These are phyloP conservation scores for Andrena praecox DNA, from an alignment of 2,888 invertebrate genomes.

Conservation along the genomic window DNA sequence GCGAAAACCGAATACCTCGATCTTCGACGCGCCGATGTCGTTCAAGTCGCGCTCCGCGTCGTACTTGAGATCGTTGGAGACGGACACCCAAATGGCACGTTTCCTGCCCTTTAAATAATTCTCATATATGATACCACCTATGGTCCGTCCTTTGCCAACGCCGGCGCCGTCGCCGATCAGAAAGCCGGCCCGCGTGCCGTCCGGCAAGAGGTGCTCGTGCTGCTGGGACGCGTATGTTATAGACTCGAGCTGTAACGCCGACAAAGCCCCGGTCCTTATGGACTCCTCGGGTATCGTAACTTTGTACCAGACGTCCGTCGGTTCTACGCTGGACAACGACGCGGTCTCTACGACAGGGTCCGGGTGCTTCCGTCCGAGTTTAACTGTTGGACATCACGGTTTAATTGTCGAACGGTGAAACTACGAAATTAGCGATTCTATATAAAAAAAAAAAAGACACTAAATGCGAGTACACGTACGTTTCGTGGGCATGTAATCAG, in stretches of 20 bases:
- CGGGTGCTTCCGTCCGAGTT: slow-evolving; percentile 97
- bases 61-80: slow-evolving; percentile 98
- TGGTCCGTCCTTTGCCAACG: slow-evolving; percentile 98
- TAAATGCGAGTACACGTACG: slow-evolving; percentile 85
- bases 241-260: slow-evolving; percentile 98
- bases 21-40: slow-evolving; percentile 97
- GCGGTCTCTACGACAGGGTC: slow-evolving; percentile 99
- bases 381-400: slow-evolving; percentile 87
- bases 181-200: slow-evolving; percentile 96
- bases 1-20: slow-evolving; percentile 88
- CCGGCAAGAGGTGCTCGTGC: slow-evolving; percentile 95
- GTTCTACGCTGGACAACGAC: slow-evolving; percentile 97
- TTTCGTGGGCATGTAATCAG: slow-evolving; percentile 99
- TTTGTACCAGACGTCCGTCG: slow-evolving; percentile 96
- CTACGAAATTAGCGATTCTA: neutral
- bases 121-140: slow-evolving; percentile 99
- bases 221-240: slow-evolving; percentile 99
- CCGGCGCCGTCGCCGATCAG: slow-evolving; percentile 99
- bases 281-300: slow-evolving; percentile 93
- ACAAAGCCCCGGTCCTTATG: slow-evolving; percentile 94
- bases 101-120: slow-evolving; percentile 97
- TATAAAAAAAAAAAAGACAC: neutral
- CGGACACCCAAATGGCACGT: slow-evolving; percentile 99
- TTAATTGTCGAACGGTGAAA: neutral
- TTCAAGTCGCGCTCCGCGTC: slow-evolving; percentile 98